Evolutionary conservation across 2,888 invertebrate species (phyloP).

Genomic region (Cotesia congregata): DNA sequence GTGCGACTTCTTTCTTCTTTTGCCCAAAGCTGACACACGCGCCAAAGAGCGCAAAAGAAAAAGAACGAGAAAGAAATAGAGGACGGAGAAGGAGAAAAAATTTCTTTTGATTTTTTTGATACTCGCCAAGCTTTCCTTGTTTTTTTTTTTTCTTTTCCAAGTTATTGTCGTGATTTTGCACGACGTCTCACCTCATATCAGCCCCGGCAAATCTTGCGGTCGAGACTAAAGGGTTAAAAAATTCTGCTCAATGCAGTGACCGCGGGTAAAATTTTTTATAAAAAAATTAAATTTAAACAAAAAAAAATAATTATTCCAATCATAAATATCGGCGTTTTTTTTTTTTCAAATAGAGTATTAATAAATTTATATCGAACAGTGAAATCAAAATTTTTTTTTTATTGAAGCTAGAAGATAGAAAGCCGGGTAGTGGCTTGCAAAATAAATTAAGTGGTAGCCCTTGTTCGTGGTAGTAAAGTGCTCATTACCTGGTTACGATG

Average conservation of each 20-base stretch:
- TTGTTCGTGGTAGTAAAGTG: slow-evolving; percentile 33
- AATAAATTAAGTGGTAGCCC: slow-evolving; percentile 21
- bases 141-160: slow-evolving; percentile 31
- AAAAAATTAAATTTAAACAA: neutral
- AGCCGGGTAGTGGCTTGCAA: neutral
- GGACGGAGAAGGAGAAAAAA: neutral
- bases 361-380: neutral
- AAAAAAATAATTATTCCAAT: neutral
- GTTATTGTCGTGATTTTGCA: slow-evolving; percentile 16
- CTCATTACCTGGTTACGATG: slow-evolving; percentile 41
- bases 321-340: neutral
- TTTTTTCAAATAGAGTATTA: neutral
- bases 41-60: neutral
- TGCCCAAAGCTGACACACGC: neutral
- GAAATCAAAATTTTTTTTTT: neutral
- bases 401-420: neutral
- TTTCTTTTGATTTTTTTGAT: slow-evolving; percentile 39
- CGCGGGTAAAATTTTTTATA: neutral
- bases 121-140: slow-evolving; percentile 31
- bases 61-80: neutral
- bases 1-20: slow-evolving; percentile 31
- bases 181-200: slow-evolving; percentile 25
- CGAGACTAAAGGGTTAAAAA: slow-evolving; percentile 67
- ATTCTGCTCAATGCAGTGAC: slow-evolving; percentile 35
- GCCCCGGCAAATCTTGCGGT: slow-evolving; percentile 58